Base-by-base conservation (phyloP, 92 coral and sea anemone species). In the Porites divaricata region DNA sequence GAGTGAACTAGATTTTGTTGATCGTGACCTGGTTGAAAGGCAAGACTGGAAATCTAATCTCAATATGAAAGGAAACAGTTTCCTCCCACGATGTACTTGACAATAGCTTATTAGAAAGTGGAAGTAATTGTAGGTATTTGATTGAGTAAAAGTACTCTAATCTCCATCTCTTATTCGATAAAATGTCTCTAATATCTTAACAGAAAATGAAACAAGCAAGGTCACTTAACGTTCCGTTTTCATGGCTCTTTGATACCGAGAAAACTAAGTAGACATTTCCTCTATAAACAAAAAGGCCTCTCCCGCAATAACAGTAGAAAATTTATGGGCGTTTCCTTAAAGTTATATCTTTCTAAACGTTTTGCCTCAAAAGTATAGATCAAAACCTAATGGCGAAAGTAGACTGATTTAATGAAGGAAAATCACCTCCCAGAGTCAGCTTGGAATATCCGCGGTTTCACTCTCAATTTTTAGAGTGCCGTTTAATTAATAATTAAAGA, bases 401-500 rank as follows among this genome's bases (percentile, higher is more conserved):
- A 68, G 69, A 72, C 48, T 61, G 13, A 2, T n/a, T 71, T 70
- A 3, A 67, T 15, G 48, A 8, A 8, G 5, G n/a, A 80, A 41
- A 19, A 69, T 53, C 50, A 80, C 48, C n/a, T n/a, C n/a, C 25
- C 69, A 22, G 53, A 21, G 56, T 56, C 63, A 17, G 23, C 41
- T 22, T 56, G 69, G 53, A 71, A 62, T 25, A 72, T 61, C 71
- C 78, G 78, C 78, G 77, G 86, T 61, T 61, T 77, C 64, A 78
- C 74, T 74, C 68, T 54, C 72, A 58, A 77, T 70, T 88, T 76
- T 76, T 70, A 71, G 62, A 74, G 65, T 64, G 71, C 61, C 63
- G 58, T 74, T 78, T 70, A 61, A 92, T 92, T 75, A 84, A 83
- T 92, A 63, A 92, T 68, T 23, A 76, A n/a, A 15, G 54, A 71